Evolutionary conservation across 2,113 vertebrate species (phyloP).

Genomic region (Acinonyx jubatus): DNA sequence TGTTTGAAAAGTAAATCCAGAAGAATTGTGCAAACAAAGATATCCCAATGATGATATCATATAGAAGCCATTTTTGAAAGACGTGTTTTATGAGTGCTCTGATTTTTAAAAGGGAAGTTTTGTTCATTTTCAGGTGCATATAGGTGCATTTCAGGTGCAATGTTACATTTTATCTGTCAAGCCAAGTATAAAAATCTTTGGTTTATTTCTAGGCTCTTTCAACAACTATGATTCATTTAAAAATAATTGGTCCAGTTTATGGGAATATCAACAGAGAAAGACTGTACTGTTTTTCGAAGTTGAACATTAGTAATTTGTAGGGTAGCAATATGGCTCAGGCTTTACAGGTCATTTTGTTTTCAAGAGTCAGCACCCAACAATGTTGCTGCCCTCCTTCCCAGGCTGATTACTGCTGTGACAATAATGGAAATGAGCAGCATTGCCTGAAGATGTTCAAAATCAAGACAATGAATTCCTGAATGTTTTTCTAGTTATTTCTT

Average conservation of each 20-base stretch:
- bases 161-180: neutral
- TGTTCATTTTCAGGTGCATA: neutral
- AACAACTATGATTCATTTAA: slow-evolving; percentile 21
- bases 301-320: neutral
- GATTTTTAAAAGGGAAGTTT: slow-evolving; percentile 44
- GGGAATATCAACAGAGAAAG: neutral
- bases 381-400: neutral
- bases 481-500: neutral
- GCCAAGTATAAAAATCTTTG: neutral
- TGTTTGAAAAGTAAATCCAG: slow-evolving; percentile 37
- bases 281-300: neutral
- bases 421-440: neutral
- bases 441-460: neutral
- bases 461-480: neutral
- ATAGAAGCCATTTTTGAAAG: slow-evolving; percentile 23
- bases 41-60: neutral
- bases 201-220: slow-evolving; percentile 2
- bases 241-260: neutral
- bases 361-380: neutral
- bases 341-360: neutral
- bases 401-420: neutral
- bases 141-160: neutral
- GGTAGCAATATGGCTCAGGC: neutral
- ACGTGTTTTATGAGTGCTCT: slow-evolving; percentile 2
- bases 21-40: neutral